Conservation (phyloP, 2,113 vertebrate genomes). For the Serinus canaria region DNA sequence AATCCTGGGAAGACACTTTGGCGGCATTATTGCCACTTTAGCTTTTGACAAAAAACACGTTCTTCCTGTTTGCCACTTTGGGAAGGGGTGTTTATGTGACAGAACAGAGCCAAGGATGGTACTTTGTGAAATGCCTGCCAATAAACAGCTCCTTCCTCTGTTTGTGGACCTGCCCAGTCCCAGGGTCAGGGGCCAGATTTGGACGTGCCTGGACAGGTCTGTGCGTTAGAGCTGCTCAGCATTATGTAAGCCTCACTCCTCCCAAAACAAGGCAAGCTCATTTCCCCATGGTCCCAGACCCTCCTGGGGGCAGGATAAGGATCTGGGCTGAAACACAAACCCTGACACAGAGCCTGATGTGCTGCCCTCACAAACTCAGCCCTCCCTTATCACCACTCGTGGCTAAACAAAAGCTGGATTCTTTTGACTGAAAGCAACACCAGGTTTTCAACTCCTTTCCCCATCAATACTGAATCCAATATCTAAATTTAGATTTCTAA, state of each 20-base stretch:
- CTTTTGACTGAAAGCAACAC: not conserved
- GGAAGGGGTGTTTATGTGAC: not conserved
- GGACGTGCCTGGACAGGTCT: not conserved
- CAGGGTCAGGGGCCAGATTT: not conserved
- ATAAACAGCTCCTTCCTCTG: not conserved
- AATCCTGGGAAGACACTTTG: not conserved
- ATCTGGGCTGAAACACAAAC: not conserved
- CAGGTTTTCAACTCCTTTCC: not conserved
- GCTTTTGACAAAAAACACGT: not conserved
- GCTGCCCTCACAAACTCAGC: not conserved
- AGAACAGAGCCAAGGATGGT: not conserved
- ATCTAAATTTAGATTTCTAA: not conserved
- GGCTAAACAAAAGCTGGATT: not conserved
- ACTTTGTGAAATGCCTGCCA: not conserved
- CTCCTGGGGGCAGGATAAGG: not conserved
- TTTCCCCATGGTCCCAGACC: not conserved
- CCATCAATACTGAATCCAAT: not conserved
- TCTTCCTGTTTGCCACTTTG: not conserved
- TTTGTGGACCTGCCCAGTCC: not conserved
- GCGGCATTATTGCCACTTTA: not conserved
- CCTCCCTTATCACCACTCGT: not conserved
- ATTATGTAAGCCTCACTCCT: not conserved
- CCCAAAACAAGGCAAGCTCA: not conserved
- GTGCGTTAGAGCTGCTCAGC: not conserved
- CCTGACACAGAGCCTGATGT: not conserved